Evolutionary conservation across 2,797 vertebrate species (phyloP).

Genomic region (Megaceryle alcyon): DNA sequence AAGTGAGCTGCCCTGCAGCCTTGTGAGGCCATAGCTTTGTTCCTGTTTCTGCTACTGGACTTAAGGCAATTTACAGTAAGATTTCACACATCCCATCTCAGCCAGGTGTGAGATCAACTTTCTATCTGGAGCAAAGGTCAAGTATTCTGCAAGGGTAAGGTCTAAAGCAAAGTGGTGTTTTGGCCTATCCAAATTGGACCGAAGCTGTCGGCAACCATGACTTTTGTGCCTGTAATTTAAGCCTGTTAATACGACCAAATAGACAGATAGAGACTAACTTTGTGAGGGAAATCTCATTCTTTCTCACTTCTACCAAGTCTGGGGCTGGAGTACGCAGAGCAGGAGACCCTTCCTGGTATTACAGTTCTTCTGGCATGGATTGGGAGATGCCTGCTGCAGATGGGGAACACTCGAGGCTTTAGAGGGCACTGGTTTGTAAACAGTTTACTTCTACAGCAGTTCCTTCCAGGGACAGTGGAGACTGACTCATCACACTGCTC

Average conservation of each 20-base stretch:
- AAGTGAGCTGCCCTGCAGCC: background rate
- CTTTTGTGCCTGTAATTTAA: conserved; percentile 7
- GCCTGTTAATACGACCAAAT: background rate
- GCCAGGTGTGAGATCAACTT: conserved; percentile 5
- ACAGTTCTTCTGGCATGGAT: background rate
- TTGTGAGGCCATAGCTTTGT: background rate
- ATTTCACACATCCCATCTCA: background rate
- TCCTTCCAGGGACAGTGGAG: background rate
- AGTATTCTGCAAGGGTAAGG: background rate
- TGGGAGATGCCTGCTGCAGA: background rate
- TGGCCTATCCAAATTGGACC: background rate
- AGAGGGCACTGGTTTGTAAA: background rate
- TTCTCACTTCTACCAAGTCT: background rate
- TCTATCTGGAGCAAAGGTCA: background rate
- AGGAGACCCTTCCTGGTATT: background rate
- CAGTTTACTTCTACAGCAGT: background rate
- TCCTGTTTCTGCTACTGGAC: background rate
- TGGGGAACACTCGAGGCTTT: background rate
- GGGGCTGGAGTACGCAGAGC: background rate
- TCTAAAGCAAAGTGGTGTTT: background rate
- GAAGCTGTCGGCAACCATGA: background rate
- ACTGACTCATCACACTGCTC: background rate
- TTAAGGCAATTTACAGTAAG: conserved; percentile 4
- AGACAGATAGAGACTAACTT: background rate
- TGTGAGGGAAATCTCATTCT: background rate